Percentiles rank a stretch among this genome's conserved stretches.
Conservation (phyloP, 2,113 vertebrate species). For the Urocynchramus pylzowi region DNA sequence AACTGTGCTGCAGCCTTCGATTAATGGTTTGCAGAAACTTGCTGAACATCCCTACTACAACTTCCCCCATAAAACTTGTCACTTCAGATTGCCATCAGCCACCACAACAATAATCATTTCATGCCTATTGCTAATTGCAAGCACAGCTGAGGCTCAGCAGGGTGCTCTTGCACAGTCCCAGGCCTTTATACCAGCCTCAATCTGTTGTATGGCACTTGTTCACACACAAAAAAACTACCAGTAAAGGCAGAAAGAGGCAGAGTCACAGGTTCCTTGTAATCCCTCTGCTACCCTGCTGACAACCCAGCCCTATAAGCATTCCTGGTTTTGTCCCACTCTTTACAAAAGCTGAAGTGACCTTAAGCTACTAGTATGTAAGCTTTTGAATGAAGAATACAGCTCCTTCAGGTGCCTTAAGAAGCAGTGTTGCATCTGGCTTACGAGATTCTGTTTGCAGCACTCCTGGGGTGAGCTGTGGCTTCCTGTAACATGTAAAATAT, state of each 20-base stretch:
- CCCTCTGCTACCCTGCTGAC: constrained; percentile 88
- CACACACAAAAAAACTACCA: constrained; percentile 86
- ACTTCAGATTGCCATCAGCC: constrained; percentile 95
- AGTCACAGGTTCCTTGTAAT: constrained; percentile 99
- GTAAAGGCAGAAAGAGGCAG: constrained; percentile 99
- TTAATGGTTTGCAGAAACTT: constrained; percentile 72
- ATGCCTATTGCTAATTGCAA: constrained; percentile 99
- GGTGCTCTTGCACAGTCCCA: constrained; percentile 87
- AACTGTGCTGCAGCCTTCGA: constrained; percentile 57
- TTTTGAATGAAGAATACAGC: constrained; percentile 77
- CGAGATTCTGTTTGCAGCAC: constrained; percentile 89
- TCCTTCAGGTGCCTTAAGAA: constrained; percentile 86
- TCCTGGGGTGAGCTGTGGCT: constrained; percentile 86
- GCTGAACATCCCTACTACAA: constrained; percentile 79
- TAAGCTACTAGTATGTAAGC: constrained; percentile 82
- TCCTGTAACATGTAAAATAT: constrained; percentile 95
- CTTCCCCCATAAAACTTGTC: constrained; percentile 93
- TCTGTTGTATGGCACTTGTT: constrained; percentile 88
- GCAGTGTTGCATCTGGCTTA: constrained; percentile 85
- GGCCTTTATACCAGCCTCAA: constrained; percentile 87
- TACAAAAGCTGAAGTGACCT: constrained; percentile 88
- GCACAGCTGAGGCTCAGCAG: constrained; percentile 99
- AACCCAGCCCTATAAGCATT: constrained; percentile 89
- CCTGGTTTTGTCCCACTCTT: constrained; percentile 86
- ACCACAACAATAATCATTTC: constrained; percentile 97